Conservation (phyloP, 2,888 invertebrate species). For the Pogonocherus hispidulus region DNA sequence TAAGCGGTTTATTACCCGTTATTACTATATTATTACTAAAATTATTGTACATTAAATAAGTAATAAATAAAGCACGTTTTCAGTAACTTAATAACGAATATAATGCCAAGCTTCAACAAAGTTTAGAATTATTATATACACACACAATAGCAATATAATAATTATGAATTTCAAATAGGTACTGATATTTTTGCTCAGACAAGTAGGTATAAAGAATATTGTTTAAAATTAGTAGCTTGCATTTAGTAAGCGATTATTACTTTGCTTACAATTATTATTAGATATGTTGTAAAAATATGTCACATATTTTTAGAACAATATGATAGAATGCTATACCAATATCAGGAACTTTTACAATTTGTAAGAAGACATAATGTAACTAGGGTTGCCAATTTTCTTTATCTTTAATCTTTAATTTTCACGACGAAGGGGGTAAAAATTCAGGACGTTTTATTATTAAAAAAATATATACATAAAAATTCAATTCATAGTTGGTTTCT, state of each 20-base stretch:
- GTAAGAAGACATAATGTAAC: too few species aligned
- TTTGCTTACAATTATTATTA: background rate
- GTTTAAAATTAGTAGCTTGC: background rate
- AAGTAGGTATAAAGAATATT: background rate
- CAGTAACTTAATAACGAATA: conserved; percentile 1
- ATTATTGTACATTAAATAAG: background rate
- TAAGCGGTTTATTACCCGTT: background rate
- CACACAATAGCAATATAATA: background rate
- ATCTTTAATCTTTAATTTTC: too few species aligned
- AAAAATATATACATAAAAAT: too few species aligned
- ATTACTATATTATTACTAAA: background rate
- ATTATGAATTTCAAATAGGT: background rate
- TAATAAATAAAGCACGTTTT: conserved; percentile 2
- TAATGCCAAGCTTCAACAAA: background rate
- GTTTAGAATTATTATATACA: background rate
- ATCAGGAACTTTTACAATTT: too few species aligned
- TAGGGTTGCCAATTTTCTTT: too few species aligned
- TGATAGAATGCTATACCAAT: too few species aligned
- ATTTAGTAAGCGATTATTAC: background rate
- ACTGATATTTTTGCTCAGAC: background rate
- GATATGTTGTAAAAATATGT: too few species aligned
- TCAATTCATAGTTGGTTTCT: too few species aligned
- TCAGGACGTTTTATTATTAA: too few species aligned
- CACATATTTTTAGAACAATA: too few species aligned
- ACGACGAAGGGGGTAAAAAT: too few species aligned